Base-by-base conservation (phyloP, 2,888 invertebrate genomes). In the Neoscelio sp. region DNA sequence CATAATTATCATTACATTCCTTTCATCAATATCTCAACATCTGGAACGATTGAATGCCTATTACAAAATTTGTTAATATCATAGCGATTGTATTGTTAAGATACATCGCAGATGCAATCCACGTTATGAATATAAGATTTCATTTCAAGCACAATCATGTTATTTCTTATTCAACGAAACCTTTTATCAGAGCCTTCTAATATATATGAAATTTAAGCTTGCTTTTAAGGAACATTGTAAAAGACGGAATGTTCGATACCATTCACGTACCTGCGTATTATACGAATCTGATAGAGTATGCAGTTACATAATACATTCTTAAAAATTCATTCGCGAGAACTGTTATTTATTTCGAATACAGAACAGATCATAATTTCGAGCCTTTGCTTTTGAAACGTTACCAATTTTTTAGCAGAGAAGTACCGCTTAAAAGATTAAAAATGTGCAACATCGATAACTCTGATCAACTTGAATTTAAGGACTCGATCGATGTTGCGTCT, bases 291-390 rank as follows among this genome's bases (percentile, higher is more conserved):
- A 62, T 48, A 7, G 38, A 62, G 48, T 48, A 38, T 62, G 48
- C 26, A 48, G 38, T 38, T 62, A 48, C 48, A 35, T 62, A 62
- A 62, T 48, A 46, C 23, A 48, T 46, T 10, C 23, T 46, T 62
- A 62, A 48, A 48, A 62, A 62, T 62, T 46, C 35, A 48, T 62
- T 17, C 20, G n/a, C n/a, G n/a, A n/a, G n/a, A n/a, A n/a, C n/a
- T n/a, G n/a, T n/a, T n/a, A n/a, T n/a, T n/a, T n/a, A n/a, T n/a
- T n/a, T n/a, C n/a, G n/a, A n/a, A n/a, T n/a, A n/a, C n/a, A n/a
- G n/a, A n/a, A n/a, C n/a, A n/a, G n/a, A n/a, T n/a, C n/a, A n/a
- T n/a, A n/a, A n/a, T n/a, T n/a, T n/a, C n/a, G n/a, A n/a, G n/a
- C n/a, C n/a, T n/a, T n/a, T n/a, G n/a, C n/a, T n/a, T n/a, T n/a